Evolutionary conservation across 2,888 invertebrate genomes (phyloP).

Genomic region (Altica lythri): DNA sequence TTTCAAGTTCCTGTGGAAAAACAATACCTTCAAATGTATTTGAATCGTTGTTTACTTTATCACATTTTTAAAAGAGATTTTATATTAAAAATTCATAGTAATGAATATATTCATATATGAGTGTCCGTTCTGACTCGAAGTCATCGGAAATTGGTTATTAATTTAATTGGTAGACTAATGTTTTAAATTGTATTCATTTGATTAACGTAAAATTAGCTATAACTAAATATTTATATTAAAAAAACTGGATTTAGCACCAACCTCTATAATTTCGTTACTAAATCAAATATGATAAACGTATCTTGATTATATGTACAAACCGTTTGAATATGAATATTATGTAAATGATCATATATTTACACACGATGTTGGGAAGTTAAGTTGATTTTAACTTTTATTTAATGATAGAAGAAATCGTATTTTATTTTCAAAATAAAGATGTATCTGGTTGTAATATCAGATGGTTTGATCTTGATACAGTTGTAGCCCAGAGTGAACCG

Average conservation of each 20-base stretch:
- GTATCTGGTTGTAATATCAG: not conserved
- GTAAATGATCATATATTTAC: constrained; percentile 15
- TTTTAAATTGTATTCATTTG: no score
- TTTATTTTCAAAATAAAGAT: constrained; percentile 4
- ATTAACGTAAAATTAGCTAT: no score
- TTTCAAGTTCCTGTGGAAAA: no score
- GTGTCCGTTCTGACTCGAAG: no score
- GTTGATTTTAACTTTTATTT: constrained; percentile 21
- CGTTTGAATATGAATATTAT: constrained; percentile 21
- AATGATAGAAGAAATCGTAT: constrained; percentile 13
- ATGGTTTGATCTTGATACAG: not conserved
- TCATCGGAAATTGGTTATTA: no score
- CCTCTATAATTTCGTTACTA: constrained; percentile 16
- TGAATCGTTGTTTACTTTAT: no score
- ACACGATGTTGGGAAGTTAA: constrained; percentile 13
- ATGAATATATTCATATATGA: no score
- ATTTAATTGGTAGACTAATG: no score
- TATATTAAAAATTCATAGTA: no score
- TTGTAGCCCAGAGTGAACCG: constrained; percentile 1
- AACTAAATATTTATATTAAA: no score
- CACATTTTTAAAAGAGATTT: no score
- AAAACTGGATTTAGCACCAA: constrained; percentile 13
- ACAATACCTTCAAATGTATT: no score
- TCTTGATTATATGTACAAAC: constrained; percentile 14
- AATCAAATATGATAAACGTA: constrained; percentile 25